Evolutionary conservation across 2,888 invertebrate species (phyloP).

Genomic region (Thelaira solivaga): DNA sequence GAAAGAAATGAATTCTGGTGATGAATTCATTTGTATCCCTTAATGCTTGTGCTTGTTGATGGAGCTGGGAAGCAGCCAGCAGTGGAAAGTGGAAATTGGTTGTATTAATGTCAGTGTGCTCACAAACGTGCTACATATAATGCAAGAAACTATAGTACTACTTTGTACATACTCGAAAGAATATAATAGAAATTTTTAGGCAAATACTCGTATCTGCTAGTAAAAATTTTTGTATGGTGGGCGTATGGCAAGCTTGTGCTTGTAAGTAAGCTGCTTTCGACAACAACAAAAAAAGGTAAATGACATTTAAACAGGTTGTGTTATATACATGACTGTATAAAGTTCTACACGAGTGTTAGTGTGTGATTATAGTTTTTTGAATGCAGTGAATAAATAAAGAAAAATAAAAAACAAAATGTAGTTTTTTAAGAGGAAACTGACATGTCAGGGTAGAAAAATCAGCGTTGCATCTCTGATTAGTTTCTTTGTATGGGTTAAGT

Average conservation of each 20-base stretch:
- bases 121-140: too few species aligned
- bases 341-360: neutral
- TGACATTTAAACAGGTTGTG: slow-evolving; percentile 59
- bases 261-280: neutral
- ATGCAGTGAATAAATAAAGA: neutral
- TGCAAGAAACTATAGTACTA: too few species aligned
- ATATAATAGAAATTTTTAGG: slow-evolving; percentile 30
- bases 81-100: neutral
- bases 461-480: neutral
- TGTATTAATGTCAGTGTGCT: neutral
- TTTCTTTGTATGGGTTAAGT: too few species aligned
- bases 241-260: neutral
- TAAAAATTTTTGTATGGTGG: neutral
- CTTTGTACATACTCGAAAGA: neutral
- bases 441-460: neutral
- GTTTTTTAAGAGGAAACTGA: neutral
- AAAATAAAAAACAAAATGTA: slow-evolving; percentile 18
- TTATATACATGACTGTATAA: neutral
- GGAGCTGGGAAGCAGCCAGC: neutral
- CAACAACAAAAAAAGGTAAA: slow-evolving; percentile 43
- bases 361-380: slow-evolving; percentile 4
- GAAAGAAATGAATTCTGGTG: neutral
- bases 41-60: neutral
- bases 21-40: slow-evolving; percentile 28
- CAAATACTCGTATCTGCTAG: neutral